A percentile compares a stretch with the other conserved stretches of the same genome.
These are phyloP conservation scores for Dascyllus trimaculatus DNA, from an alignment of 2,113 vertebrate genomes.

Conservation along the genomic window DNA sequence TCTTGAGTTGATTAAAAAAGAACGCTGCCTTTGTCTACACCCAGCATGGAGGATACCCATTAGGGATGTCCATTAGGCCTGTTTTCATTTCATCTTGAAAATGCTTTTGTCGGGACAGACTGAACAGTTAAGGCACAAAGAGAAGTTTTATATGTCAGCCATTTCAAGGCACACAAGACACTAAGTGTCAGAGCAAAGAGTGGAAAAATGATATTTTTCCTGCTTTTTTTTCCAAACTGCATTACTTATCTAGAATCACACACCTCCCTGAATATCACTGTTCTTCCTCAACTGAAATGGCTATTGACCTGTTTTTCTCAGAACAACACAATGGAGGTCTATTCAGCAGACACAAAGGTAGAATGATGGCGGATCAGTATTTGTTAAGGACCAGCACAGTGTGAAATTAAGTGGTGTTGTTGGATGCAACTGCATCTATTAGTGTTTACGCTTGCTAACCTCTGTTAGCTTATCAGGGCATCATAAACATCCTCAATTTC, in stretches of 20 bases:
- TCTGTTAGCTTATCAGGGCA: slow-evolving; percentile 58
- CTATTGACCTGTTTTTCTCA: slow-evolving; percentile 48
- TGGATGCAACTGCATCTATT: slow-evolving; percentile 50
- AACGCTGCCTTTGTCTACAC: slow-evolving; percentile 43
- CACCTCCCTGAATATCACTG: slow-evolving; percentile 26
- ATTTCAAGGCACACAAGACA: slow-evolving; percentile 14
- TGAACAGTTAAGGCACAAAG: slow-evolving; percentile 42
- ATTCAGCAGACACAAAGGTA: slow-evolving; percentile 64
- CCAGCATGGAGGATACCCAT: slow-evolving; percentile 43
- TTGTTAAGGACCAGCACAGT: slow-evolving; percentile 69
- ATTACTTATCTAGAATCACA: slow-evolving; percentile 49
- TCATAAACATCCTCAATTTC: slow-evolving; percentile 46
- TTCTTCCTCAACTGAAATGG: slow-evolving; percentile 37
- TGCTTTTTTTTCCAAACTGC: slow-evolving; percentile 17
- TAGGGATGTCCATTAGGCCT: slow-evolving; percentile 52
- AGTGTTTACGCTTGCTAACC: slow-evolving; percentile 60
- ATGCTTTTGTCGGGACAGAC: slow-evolving; percentile 52
- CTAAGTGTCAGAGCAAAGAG: slow-evolving; percentile 23
- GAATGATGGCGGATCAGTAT: slow-evolving; percentile 63
- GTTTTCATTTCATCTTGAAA: slow-evolving; percentile 50
- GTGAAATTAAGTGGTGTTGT: slow-evolving; percentile 75
- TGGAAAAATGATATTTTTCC: slow-evolving; percentile 9
- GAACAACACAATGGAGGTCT: slow-evolving; percentile 37
- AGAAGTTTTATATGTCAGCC: slow-evolving; percentile 39
- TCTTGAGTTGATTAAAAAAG: slow-evolving; percentile 45